A percentile compares a stretch with the other conserved stretches of the same genome.
These are phyloP conservation scores for Hydra vulgaris DNA, from an alignment of 30 jellyfish, hydroid and myxozoan species.

Conservation along the genomic window DNA sequence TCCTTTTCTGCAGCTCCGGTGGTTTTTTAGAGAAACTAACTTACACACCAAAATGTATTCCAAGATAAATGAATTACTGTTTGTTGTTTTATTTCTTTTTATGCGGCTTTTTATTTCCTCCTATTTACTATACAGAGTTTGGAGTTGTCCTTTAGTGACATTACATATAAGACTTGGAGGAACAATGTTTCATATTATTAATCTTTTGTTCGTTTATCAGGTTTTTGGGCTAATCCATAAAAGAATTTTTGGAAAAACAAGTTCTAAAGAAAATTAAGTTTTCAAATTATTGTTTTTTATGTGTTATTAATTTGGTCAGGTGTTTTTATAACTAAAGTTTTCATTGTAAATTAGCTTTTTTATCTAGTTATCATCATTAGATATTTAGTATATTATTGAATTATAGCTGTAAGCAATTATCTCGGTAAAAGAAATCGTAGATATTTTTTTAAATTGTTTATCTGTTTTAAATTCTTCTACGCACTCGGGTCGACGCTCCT, in stretches of 20 bases:
- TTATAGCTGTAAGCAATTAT: no score
- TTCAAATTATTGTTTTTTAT: neutral
- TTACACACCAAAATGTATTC: slow-evolving; percentile 43
- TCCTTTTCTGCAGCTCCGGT: slow-evolving; percentile 73
- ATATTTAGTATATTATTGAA: no score
- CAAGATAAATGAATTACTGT: slow-evolving; percentile 47
- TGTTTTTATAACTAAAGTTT: neutral
- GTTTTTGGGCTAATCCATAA: neutral
- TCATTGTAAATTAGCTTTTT: no score
- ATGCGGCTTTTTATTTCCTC: slow-evolving; percentile 59
- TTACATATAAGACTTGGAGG: slow-evolving; percentile 3
- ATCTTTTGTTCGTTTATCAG: slow-evolving; percentile 8
- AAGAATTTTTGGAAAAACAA: slow-evolving; percentile 4
- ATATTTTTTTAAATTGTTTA: no score
- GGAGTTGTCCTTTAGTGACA: neutral
- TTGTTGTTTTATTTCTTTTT: slow-evolving; percentile 44
- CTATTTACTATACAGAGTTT: neutral
- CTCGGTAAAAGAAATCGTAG: no score
- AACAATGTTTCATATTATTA: slow-evolving; percentile 9
- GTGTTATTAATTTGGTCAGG: neutral
- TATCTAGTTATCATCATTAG: no score
- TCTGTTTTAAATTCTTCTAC: no score
- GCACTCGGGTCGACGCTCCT: no score
- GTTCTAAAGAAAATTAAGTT: neutral
- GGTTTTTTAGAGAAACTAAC: slow-evolving; percentile 54